Evolutionary conservation across 2,888 invertebrate species (phyloP), one percentile per base, ranked within the genome.

Genomic region (Heliconius sara): DNA sequence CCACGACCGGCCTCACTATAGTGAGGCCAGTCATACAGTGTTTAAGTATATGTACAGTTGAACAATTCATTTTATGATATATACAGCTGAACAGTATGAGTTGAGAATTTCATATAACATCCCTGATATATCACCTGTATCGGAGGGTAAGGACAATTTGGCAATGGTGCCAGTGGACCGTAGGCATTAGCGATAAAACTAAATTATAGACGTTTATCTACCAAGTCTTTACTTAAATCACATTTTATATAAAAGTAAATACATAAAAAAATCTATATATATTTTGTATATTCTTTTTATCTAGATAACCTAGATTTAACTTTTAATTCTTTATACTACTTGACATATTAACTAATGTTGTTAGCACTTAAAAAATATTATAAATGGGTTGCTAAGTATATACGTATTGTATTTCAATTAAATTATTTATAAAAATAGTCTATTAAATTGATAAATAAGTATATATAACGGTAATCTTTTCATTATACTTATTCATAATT

Each of bases 121-220:
- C 47, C 72, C 5, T 70, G 27, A 80, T 80, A 80, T 80, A 82
- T 82, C 77, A 82, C 82, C 82, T 82, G 82, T 80, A 79, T 82
- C 79, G 75, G 77, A 79, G 74, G 80, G 67, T 66, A 63, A 27
- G 66, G 66, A 78, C 83, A 76, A 83, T 80, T 83, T 83, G 83
- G 83, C 80, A 80, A 76, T 76, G 80, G 67, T 78, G 80, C 83
- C 81, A 81, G 83, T 76, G 72, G 65, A 77, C 67, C 72, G 80
- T 74, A 79, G 80, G 71, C 79, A 81, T 83, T 81, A 81, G 81
- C 79, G 83, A 83, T 81, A 83, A 83, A 83, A 79, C 80, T 83
- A 77, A 83, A 83, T 81, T 80, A 81, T 80, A 77, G 77, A 63
- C 78, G 80, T 81, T 81, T 82, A 83, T 81, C 78, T 68, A 80